These are phyloP conservation scores for Styela clava DNA, from an alignment of 23 tunicate species.

Conservation along the genomic window DNA sequence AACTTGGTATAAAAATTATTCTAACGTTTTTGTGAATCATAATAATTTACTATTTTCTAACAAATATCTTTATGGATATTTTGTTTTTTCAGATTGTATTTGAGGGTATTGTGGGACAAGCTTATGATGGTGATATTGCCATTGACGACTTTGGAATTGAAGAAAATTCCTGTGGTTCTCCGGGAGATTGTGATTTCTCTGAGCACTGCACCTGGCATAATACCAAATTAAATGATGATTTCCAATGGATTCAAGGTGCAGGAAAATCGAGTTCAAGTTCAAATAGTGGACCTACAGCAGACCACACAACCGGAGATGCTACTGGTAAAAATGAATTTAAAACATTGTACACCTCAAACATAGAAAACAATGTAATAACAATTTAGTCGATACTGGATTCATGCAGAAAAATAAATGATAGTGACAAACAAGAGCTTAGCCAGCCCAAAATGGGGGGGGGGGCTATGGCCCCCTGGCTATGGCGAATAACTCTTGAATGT, in stretches of 20 bases:
- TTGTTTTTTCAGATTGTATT: constrained; percentile 35
- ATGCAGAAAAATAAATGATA: too few relatives aligned
- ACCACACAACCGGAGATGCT: constrained; percentile 47
- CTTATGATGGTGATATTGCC: constrained; percentile 38
- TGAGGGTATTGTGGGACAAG: constrained; percentile 33
- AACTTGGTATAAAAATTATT: too few relatives aligned
- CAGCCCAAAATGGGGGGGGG: too few relatives aligned
- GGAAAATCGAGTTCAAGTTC: constrained; percentile 27
- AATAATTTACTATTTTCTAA: too few relatives aligned
- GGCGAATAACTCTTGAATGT: too few relatives aligned
- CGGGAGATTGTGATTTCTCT: constrained; percentile 56
- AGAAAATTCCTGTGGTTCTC: constrained; percentile 41
- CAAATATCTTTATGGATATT: too few relatives aligned
- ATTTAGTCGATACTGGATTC: too few relatives aligned
- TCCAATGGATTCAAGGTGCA: constrained; percentile 49
- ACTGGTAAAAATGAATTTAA: constrained; percentile 11
- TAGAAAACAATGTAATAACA: not conserved
- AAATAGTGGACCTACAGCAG: constrained; percentile 47
- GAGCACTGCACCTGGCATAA: constrained; percentile 59
- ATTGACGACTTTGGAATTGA: constrained; percentile 55
- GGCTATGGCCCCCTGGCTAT: too few relatives aligned
- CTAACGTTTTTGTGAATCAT: too few relatives aligned
- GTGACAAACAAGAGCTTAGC: too few relatives aligned
- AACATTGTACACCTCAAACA: not conserved
- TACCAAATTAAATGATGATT: constrained; percentile 34